A percentile compares a stretch with the other conserved stretches of the same genome.
Conservation (phyloP, 2,113 vertebrate species). For the Tamias sibiricus region DNA sequence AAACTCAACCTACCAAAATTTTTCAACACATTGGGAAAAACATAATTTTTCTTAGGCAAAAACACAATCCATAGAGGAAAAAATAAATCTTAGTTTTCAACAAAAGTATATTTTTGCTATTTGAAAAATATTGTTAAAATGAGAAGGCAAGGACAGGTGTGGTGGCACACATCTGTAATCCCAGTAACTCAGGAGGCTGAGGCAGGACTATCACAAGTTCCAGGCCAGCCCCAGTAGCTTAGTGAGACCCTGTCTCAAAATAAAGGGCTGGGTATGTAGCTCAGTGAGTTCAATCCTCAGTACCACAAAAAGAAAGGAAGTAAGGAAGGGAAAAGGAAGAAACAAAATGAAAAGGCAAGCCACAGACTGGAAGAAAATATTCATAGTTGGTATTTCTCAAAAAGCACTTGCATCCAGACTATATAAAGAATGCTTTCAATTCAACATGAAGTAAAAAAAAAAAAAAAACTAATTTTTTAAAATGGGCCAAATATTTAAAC, state of each 20-base stretch:
- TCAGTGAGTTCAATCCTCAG: too few relatives aligned
- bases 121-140: not conserved
- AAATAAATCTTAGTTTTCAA: not conserved
- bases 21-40: not conserved
- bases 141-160: not conserved
- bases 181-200: too few relatives aligned
- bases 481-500: conserved; percentile 15
- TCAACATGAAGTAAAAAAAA: not conserved
- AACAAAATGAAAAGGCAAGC: not conserved
- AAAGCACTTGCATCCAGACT: not conserved
- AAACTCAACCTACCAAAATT: not conserved
- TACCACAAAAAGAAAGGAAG: too few relatives aligned
- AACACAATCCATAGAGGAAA: not conserved
- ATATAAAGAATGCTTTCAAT: not conserved
- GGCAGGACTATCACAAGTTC: too few relatives aligned
- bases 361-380: not conserved
- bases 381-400: not conserved
- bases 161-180: too few relatives aligned
- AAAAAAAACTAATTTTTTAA: not conserved
- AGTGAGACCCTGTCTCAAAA: too few relatives aligned
- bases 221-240: too few relatives aligned
- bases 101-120: not conserved
- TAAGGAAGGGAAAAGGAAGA: too few relatives aligned
- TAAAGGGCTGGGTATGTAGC: too few relatives aligned
- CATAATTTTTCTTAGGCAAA: not conserved